A percentile compares a stretch with the other conserved stretches of the same genome.
phyloP scores from a whole-genome alignment of 1,140 invertebrate species.

The Campodea augens region DNA sequence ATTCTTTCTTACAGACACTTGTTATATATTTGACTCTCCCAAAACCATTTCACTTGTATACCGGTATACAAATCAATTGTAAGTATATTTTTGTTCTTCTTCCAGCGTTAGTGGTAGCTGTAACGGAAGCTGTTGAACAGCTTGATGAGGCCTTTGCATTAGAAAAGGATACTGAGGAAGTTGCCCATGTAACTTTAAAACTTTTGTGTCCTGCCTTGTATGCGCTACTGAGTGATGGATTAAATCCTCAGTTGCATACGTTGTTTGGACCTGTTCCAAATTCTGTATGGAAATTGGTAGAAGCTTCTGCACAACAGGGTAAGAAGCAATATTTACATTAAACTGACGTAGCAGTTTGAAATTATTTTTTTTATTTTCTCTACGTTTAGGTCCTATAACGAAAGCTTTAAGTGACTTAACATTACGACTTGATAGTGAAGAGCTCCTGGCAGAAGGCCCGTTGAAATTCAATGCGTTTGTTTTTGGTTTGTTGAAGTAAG shows the following conservation, averaged over 20 bases:
- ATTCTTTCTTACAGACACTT: too few relatives aligned
- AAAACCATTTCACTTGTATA: too few relatives aligned
- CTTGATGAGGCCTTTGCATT: background rate
- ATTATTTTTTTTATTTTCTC: constrained; percentile 9
- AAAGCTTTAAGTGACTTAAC: constrained; percentile 71
- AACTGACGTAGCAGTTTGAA: constrained; percentile 1
- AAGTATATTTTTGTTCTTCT: background rate
- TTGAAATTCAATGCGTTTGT: constrained; percentile 80
- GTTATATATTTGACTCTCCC: too few relatives aligned
- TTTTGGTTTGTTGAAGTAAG: constrained; percentile 71
- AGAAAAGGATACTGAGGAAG: background rate
- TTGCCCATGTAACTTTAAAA: background rate
- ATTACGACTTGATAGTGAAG: constrained; percentile 62
- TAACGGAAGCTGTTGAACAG: background rate
- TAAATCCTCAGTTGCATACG: constrained; percentile 58
- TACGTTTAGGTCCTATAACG: constrained; percentile 45
- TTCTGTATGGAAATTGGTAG: constrained; percentile 72
- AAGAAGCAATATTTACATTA: constrained; percentile 13
- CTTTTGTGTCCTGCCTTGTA: constrained; percentile 61
- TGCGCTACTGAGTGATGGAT: constrained; percentile 58
- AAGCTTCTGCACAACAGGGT: constrained; percentile 71
- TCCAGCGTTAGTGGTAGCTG: background rate
- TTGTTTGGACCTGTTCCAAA: constrained; percentile 70
- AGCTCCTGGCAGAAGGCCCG: constrained; percentile 60
- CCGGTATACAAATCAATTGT: too few relatives aligned